Base-by-base conservation (phyloP, 2,888 invertebrate species). In the Melanchra persicariae region DNA sequence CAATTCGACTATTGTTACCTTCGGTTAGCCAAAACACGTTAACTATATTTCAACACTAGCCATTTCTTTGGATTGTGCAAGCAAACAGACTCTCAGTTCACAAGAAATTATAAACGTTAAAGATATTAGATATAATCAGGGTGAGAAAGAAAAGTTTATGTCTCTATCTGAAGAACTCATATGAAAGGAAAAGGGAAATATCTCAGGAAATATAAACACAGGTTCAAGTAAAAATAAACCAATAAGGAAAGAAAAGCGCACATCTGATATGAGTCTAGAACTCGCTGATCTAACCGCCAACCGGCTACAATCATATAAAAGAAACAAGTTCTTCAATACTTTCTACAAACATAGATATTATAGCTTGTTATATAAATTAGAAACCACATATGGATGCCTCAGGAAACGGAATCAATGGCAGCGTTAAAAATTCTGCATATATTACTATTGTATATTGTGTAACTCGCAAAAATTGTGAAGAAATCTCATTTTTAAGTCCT, bases 311-410 rank as follows among this genome's bases (percentile, higher is more conserved):
- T 81, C 72, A 66, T 66, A 52, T 58, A 71, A 80, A 81, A 75
- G 74, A 82, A 87, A 86, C 88, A 76, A 77, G 88, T 86, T 83
- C 77, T 79, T 79, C 80, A 79, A 84, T 80, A 86, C 88, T 88
- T 88, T 88, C 88, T 88, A 88, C 81, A 77, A 80, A 82, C 80
- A 83, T 67, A 74, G 70, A 74, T 75, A 78, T n/a, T n/a, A 70
- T 74, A 77, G 51, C 52, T 61, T 58, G 85, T 88, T 88, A 87
- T 86, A 86, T 88, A 88, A 88, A 84, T 79, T 85, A 87, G 88
- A 88, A 88, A 88, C 74, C 65, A 17, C 60, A 54, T 60, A 70
- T 70, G 51, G 61, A 78, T 66, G 68, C 57, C 65, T 51, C 63
- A 71, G 70, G 70, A 72, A 81, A 83, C 52, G 47, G 57, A 78